Base-by-base conservation (phyloP, 2,113 vertebrate species). In the Pipa parva region DNA sequence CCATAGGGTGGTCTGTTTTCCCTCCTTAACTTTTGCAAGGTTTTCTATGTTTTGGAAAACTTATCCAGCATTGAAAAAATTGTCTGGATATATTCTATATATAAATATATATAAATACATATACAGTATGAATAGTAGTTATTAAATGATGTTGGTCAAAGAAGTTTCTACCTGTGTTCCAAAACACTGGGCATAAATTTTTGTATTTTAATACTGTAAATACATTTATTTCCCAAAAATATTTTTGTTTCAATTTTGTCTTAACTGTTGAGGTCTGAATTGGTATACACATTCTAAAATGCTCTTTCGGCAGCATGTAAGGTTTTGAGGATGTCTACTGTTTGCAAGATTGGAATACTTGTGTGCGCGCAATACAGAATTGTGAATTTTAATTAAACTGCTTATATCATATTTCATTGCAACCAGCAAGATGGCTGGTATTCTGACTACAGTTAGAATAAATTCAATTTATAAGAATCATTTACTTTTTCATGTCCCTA, bases 161-260 rank as follows among this genome's bases (percentile, higher is more conserved):
- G 33, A 60, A 60, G 49, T 60, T 70, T 70, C 58, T 70, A 61
- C 66, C 58, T 70, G 66, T 69, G 66, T 70, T 70, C 27, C 48
- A 28, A 63, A 22, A 59, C 66, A 54, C 66, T 50, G 50, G 65
- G 66, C 49, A n/a, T 70, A 60, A n/a, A 33, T 70, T 70, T 68
- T 70, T 70, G 66, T 70, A 70, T 70, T 70, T 70, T 70, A 70
- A 70, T 70, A 70, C 66, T 70, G 66, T 70, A 70, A 70, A 70
- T 70, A 70, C 66, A 70, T 70, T 70, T 70, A 70, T 70, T 70
- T 70, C 66, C 66, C 66, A 70, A 70, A 70, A 70, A 61, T 42
- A 45, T 28, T 24, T 24, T 48, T 1, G 58, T 31, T 54, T 70
- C 48, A 21, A 54, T 31, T 61, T 61, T 48, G 26, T 42, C 29